phyloP scores from a whole-genome alignment of 2,113 vertebrate species.

The Hucho hucho region DNA sequence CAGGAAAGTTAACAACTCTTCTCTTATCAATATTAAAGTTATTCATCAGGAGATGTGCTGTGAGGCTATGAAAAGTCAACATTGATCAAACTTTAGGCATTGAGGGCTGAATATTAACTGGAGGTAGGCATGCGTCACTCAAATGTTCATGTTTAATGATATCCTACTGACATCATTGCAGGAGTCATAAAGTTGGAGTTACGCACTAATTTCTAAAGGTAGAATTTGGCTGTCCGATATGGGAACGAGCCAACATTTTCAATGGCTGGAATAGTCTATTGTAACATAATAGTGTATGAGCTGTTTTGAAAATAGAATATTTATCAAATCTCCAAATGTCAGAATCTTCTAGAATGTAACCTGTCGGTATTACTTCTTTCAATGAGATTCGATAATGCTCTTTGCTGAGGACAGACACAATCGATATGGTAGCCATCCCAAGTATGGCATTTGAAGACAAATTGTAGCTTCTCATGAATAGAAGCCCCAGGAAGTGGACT shows the following conservation, averaged over 20 bases:
- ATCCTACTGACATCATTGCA: too few relatives aligned
- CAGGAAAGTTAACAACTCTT: constrained; percentile 43
- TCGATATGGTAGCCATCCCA: constrained; percentile 38
- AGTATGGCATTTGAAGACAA: constrained; percentile 56
- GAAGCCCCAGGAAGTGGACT: constrained; percentile 61
- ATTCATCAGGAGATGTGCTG: constrained; percentile 19
- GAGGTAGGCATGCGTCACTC: too few relatives aligned
- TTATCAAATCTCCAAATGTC: background rate
- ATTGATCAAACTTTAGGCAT: constrained; percentile 15
- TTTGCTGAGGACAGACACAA: constrained; percentile 21
- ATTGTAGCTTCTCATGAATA: constrained; percentile 46
- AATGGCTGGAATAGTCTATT: constrained; percentile 11
- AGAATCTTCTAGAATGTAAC: background rate
- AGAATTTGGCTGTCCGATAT: background rate
- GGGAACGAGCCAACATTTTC: constrained; percentile 12
- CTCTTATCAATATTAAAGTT: constrained; percentile 23
- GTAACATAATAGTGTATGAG: background rate
- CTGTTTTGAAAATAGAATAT: background rate
- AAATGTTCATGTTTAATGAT: too few relatives aligned
- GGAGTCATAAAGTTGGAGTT: too few relatives aligned
- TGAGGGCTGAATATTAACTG: background rate
- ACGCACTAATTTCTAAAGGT: too few relatives aligned
- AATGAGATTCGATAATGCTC: constrained; percentile 45
- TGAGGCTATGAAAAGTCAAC: constrained; percentile 27
- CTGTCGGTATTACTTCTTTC: constrained; percentile 34